Percentiles rank a stretch among this genome's conserved stretches.
phyloP scores from a whole-genome alignment of 2,797 vertebrate genomes.

The Takifugu rubripes region DNA sequence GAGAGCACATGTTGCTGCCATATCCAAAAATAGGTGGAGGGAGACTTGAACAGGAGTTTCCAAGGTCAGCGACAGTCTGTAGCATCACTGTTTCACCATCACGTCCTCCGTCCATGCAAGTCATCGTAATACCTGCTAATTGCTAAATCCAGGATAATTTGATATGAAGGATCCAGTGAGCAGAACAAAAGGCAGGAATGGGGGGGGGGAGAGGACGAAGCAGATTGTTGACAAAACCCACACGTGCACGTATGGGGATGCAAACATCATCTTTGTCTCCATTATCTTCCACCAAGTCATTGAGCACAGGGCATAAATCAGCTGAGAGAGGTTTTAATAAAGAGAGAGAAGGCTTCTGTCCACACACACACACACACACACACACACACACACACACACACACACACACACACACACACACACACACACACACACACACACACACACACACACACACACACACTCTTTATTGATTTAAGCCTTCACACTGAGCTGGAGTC shows the following conservation, averaged over 20 bases:
- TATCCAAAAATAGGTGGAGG: constrained; percentile 30
- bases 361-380: neutral
- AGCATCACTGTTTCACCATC: too few relatives aligned
- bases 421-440: constrained; percentile 5
- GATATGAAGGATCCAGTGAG: too few relatives aligned
- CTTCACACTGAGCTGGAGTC: too few relatives aligned
- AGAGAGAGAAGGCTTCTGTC: constrained; percentile 1
- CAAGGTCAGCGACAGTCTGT: constrained; percentile 18
- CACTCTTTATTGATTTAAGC: neutral
- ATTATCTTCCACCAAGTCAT: constrained; percentile 15
- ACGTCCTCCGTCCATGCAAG: too few relatives aligned
- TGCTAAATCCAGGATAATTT: too few relatives aligned
- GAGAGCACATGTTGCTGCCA: constrained; percentile 5
- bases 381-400: constrained; percentile 15
- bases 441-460: constrained; percentile 7
- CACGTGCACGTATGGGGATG: constrained; percentile 14
- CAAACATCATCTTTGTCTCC: constrained; percentile 26
- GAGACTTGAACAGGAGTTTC: constrained; percentile 29
- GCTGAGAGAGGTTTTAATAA: neutral
- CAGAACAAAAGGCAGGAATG: too few relatives aligned
- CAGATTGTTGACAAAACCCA: constrained; percentile 7
- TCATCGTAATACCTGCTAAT: too few relatives aligned
- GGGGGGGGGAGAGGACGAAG: too few relatives aligned
- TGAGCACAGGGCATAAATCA: constrained; percentile 8
- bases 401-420: constrained; percentile 10